A percentile compares a stretch with the other conserved stretches of the same genome.
Evolutionary conservation across 2,113 vertebrate species (phyloP).

Genomic region (Hemichromis elongatus): DNA sequence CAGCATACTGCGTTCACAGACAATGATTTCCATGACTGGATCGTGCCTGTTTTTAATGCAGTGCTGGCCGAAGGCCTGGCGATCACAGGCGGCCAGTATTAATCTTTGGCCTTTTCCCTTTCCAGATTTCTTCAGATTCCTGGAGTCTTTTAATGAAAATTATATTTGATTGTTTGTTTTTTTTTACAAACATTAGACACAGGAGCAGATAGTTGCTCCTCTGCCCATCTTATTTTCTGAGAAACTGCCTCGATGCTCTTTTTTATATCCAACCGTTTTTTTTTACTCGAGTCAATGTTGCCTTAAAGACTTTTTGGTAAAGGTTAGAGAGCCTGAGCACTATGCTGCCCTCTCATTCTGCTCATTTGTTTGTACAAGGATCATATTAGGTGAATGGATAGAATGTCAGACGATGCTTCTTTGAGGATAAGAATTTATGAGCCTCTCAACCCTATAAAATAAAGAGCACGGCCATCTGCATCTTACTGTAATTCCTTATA

Average conservation of each 20-base stretch:
- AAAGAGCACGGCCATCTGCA: not conserved
- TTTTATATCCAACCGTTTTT: not conserved
- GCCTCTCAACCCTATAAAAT: fast-evolving
- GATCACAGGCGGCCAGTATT: not conserved
- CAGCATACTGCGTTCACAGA: not conserved
- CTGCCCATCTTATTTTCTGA: not conserved
- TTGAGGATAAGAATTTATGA: not conserved
- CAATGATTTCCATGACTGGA: not conserved
- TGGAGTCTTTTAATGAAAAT: not conserved
- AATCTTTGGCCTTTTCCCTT: not conserved
- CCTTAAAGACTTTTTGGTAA: not conserved
- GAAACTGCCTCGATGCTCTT: not conserved
- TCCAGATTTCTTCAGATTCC: not conserved
- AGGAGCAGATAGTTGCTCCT: not conserved
- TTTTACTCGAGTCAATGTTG: not conserved
- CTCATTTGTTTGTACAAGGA: not conserved
- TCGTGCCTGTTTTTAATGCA: not conserved
- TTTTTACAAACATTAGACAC: not conserved
- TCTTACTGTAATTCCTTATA: fast-evolving
- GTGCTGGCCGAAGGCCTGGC: not conserved
- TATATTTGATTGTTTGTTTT: not conserved
- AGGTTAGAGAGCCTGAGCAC: not conserved
- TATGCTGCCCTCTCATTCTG: not conserved
- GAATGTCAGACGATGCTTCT: not conserved
- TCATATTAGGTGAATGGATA: not conserved